Evolutionary conservation across 2,797 vertebrate genomes (phyloP).

Genomic region (Acipenser transmontanus): DNA sequence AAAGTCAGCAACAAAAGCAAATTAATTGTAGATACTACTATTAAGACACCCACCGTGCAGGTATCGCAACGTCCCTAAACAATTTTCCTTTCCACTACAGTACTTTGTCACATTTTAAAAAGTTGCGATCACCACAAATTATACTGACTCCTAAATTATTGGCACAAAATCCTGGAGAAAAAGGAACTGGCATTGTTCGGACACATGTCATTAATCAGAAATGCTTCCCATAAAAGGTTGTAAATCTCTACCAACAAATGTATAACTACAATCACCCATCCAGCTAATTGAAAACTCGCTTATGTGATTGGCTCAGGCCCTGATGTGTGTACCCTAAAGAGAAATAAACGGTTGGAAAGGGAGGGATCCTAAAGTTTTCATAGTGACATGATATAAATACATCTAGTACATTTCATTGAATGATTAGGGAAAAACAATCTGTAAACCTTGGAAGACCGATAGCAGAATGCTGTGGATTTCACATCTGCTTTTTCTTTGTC

Average conservation of each 20-base stretch:
- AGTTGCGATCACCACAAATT: neutral
- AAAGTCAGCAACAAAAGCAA: too few species aligned
- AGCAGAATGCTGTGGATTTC: conserved; percentile 89
- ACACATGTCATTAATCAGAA: neutral
- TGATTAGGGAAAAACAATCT: too few species aligned
- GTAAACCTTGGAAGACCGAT: conserved; percentile 86
- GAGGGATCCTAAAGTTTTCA: too few species aligned
- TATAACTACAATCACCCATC: too few species aligned
- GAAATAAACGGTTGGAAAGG: too few species aligned
- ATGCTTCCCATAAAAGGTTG: neutral
- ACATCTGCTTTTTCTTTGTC: conserved; percentile 87
- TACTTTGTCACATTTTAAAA: neutral
- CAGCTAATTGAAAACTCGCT: too few species aligned
- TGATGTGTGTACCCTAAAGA: too few species aligned
- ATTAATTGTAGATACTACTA: too few species aligned
- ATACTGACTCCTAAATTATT: neutral
- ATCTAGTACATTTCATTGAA: too few species aligned
- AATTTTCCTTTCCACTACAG: neutral
- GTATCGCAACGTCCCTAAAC: neutral
- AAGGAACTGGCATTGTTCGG: neutral
- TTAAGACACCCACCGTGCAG: neutral
- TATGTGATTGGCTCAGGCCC: too few species aligned
- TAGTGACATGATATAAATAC: too few species aligned
- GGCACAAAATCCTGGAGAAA: neutral
- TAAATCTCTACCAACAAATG: neutral